Percentiles rank a stretch among this genome's conserved stretches.
phyloP scores from a whole-genome alignment of 2,888 invertebrate genomes.

The Tyria jacobaeae region DNA sequence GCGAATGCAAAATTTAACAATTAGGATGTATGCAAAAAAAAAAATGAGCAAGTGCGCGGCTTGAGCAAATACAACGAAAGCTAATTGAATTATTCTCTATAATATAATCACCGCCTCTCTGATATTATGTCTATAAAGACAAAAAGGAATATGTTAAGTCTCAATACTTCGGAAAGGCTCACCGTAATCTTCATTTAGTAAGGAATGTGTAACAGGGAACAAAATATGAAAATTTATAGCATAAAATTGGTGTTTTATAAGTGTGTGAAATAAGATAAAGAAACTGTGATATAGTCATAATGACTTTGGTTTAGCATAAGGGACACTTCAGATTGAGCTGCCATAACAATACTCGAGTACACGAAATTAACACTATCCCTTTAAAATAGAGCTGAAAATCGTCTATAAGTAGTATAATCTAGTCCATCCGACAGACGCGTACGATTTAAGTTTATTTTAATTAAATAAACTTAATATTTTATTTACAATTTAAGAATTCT shows the following conservation, averaged over 20 bases:
- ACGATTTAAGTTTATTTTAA: too few relatives aligned
- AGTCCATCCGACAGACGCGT: too few relatives aligned
- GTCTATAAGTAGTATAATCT: too few relatives aligned
- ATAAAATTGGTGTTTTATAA: neutral
- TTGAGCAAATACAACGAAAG: neutral
- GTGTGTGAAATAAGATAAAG: neutral
- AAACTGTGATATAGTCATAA: neutral
- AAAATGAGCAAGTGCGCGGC: slow-evolving; percentile 1
- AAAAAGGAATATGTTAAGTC: neutral
- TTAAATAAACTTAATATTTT: too few relatives aligned
- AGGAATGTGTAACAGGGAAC: neutral
- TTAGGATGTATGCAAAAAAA: slow-evolving; percentile 10
- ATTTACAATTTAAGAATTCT: too few relatives aligned
- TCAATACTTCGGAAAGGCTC: neutral
- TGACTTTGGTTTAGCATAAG: too few relatives aligned
- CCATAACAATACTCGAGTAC: too few relatives aligned
- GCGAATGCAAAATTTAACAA: slow-evolving; percentile 1
- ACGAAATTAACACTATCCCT: too few relatives aligned
- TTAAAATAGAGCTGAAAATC: too few relatives aligned
- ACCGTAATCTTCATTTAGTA: neutral
- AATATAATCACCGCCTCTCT: neutral
- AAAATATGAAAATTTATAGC: neutral
- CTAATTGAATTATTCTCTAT: neutral
- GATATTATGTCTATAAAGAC: neutral
- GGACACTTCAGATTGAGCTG: too few relatives aligned